Conservation (phyloP, 1,140 invertebrate species). For the Drosophila grimshawi region DNA sequence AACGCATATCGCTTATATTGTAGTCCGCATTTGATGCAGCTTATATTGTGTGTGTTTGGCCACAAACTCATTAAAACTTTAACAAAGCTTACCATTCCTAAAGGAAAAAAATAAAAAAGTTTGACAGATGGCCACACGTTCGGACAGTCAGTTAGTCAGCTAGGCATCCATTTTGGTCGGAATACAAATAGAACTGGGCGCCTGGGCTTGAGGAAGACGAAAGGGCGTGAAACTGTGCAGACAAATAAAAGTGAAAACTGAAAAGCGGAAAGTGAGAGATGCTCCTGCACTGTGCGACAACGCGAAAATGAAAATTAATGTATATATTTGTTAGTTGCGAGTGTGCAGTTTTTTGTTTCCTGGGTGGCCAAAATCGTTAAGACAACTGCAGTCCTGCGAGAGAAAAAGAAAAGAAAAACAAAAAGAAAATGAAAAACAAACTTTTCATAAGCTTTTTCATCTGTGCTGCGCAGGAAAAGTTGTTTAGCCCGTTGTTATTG, state of each 20-base stretch:
- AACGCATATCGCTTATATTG: neutral
- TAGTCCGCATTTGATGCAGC: neutral
- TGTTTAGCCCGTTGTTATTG: slow-evolving; percentile 25
- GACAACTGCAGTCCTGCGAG: slow-evolving; percentile 48
- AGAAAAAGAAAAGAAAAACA: slow-evolving; percentile 4
- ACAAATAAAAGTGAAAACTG: slow-evolving; percentile 20
- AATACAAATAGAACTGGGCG: neutral
- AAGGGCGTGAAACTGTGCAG: neutral
- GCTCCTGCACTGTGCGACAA: slow-evolving; percentile 15
- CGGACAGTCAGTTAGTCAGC: slow-evolving; percentile 10
- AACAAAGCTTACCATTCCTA: slow-evolving; percentile 1
- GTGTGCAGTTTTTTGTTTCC: slow-evolving; percentile 48
- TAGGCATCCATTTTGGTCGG: neutral
- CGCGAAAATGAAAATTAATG: slow-evolving; percentile 60
- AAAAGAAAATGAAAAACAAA: slow-evolving; percentile 2
- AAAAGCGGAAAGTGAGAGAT: slow-evolving; percentile 35
- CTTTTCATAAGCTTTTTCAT: slow-evolving; percentile 45
- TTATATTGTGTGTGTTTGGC: neutral
- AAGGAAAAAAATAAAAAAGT: neutral
- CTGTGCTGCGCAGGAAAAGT: slow-evolving; percentile 29
- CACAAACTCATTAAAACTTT: slow-evolving; percentile 55
- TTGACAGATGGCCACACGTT: slow-evolving; percentile 29
- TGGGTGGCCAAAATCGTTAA: slow-evolving; percentile 59
- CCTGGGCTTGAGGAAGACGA: neutral
- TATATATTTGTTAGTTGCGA: slow-evolving; percentile 48